A percentile compares a stretch with the other conserved stretches of the same genome.
Evolutionary conservation across 35 echinoderm and acorn worm species (phyloP).

Genomic region (Patiria miniata): DNA sequence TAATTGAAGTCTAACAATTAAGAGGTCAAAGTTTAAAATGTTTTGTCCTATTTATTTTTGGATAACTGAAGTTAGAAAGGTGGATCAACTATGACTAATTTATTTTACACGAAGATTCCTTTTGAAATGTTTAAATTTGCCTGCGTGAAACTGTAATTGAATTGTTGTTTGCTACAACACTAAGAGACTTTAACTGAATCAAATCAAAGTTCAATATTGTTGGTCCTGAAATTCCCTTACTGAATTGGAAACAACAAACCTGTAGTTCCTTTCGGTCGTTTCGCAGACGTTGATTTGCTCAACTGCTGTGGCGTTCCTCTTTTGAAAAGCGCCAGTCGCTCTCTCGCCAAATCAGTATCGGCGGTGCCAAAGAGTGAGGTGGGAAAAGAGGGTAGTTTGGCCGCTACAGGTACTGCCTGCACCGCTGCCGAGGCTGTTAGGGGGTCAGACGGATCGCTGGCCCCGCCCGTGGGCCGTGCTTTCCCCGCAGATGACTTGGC

Average conservation of each 20-base stretch:
- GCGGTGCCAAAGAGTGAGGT: neutral
- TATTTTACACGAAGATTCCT: no score
- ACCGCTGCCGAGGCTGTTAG: slow-evolving; percentile 8
- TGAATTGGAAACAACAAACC: neutral
- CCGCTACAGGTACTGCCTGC: neutral
- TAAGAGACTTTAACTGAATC: no score
- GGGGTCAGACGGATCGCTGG: slow-evolving; percentile 12
- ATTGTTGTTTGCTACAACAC: no score
- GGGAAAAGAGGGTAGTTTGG: slow-evolving; percentile 4
- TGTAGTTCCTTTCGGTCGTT: neutral
- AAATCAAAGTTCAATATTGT: no score
- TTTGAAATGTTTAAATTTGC: no score
- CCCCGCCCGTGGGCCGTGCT: slow-evolving; percentile 24
- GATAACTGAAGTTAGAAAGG: no score
- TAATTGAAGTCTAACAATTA: no score
- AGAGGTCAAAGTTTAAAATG: no score
- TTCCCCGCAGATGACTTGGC: neutral
- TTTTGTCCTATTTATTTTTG: no score
- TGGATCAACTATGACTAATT: no score
- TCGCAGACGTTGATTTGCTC: neutral
- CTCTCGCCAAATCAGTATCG: slow-evolving; percentile 15
- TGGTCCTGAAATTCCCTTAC: no score
- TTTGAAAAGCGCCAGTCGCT: neutral
- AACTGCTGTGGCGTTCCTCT: neutral
- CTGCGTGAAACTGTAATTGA: no score